A percentile compares a stretch with the other conserved stretches of the same genome.
phyloP scores from a whole-genome alignment of 2,113 vertebrate species.

The Charina bottae region DNA sequence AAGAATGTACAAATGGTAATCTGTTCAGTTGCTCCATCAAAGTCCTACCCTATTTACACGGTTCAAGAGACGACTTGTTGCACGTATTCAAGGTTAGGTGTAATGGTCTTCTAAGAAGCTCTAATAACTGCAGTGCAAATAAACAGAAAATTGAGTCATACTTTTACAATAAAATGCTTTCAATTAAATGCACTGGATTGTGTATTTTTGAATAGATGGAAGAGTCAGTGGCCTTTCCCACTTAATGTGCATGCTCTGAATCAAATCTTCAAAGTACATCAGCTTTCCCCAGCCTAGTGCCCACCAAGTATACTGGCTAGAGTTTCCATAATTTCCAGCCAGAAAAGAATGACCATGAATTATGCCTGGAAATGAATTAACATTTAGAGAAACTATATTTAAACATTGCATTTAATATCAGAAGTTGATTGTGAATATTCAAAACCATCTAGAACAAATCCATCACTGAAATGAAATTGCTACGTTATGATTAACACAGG shows the following conservation, averaged over 20 bases:
- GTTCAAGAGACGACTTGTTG: not conserved
- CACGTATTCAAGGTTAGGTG: not conserved
- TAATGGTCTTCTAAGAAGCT: not conserved
- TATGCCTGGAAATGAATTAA: not conserved
- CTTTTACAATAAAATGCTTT: not conserved
- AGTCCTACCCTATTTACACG: not conserved
- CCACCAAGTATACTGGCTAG: not conserved
- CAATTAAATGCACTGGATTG: not conserved
- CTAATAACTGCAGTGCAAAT: not conserved
- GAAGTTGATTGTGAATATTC: not conserved
- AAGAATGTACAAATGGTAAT: not conserved
- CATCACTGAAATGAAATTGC: not conserved
- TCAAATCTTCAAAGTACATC: not conserved
- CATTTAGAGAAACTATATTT: not conserved
- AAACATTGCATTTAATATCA: not conserved
- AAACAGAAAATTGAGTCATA: not conserved
- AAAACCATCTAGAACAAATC: not conserved
- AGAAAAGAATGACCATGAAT: not conserved
- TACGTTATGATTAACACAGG: not conserved
- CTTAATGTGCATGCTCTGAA: not conserved
- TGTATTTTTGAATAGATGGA: not conserved
- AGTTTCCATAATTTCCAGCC: not conserved
- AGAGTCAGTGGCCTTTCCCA: not conserved
- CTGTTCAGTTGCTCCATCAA: not conserved
- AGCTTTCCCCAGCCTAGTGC: not conserved